These are phyloP conservation scores for Nomada hirtipes DNA, from an alignment of 2,888 invertebrate species.

Conservation along the genomic window DNA sequence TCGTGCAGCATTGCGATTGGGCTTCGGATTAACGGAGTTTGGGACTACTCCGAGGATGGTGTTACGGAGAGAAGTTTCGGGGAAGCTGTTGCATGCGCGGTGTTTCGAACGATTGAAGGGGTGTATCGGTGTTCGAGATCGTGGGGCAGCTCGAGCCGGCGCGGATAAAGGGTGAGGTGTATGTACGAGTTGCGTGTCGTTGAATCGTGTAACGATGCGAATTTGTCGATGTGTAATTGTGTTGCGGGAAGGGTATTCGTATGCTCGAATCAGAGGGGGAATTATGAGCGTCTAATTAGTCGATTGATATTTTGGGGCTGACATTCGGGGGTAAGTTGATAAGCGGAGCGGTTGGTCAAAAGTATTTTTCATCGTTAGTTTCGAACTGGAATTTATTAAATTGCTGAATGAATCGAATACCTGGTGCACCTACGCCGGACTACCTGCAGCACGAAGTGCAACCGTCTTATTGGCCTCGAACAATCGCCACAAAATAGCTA, in stretches of 20 bases:
- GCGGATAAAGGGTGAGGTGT: neutral
- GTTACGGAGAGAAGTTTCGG: neutral
- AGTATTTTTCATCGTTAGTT: too few relatives aligned
- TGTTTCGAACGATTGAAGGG: neutral
- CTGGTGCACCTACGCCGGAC: neutral
- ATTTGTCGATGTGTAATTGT: too few relatives aligned
- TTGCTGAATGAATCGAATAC: neutral
- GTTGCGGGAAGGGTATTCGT: too few relatives aligned
- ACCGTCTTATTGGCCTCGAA: neutral
- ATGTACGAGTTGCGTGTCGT: neutral
- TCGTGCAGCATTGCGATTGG: neutral
- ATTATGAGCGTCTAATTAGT: neutral
- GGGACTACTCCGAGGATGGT: neutral
- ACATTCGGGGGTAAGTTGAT: too few relatives aligned
- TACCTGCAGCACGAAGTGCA: neutral
- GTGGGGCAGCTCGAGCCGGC: neutral
- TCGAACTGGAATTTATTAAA: too few relatives aligned
- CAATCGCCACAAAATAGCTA: neutral
- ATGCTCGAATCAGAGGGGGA: too few relatives aligned
- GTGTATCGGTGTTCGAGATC: neutral
- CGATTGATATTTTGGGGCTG: neutral
- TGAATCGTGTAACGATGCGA: too few relatives aligned
- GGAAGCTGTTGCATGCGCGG: neutral
- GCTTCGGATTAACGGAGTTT: slow-evolving; percentile 32
- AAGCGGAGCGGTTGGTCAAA: too few relatives aligned